Base-by-base conservation (phyloP, 2,888 invertebrate species). In the Doris montereyensis region DNA sequence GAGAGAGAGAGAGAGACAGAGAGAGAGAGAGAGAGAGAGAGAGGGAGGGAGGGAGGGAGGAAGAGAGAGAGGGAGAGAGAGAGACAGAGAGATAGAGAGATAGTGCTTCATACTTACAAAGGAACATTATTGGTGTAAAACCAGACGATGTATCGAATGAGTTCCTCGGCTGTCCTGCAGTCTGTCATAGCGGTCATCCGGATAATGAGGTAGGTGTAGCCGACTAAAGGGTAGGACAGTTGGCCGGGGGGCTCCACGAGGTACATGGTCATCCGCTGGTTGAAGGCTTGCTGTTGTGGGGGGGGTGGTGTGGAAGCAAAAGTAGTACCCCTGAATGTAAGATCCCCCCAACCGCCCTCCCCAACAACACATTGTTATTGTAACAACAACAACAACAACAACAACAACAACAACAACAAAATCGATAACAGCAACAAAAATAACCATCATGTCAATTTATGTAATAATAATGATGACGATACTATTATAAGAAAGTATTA, bases 191-290 rank as follows among this genome's bases (percentile, higher is more conserved):
- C 73, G 2, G 80, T 78, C 76, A 81, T 83, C 4, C 81, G 80
- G 0, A 88, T 78, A 41, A 90, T 85, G 77, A 90, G 83, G 79
- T 88, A 88, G 1, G 89, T 87, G 80, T 85, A 90, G 2, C 86
- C 86, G 1, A 87, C 84, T 0, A 90, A 84, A 0, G 90, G 90
- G 71, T 82, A 82, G 3, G 81, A 73, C 21, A 21, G 28, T 0
- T 41, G 21, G 3, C 78, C 68, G 0, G 57, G 41, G 4, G 78
- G 68, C 41, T 79, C 60, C 0, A 73, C 78, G 30, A 81, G 30
- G 13, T 73, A 75, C 28, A 58, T 73, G 2, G 83, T 84, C 71
- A 86, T 75, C 8, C 78, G 28, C 32, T 26, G 8, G 34, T 57
- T n/a, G 81, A 73, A 41, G 76, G 77, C 26, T 8, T 52, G 13